Base-by-base conservation (phyloP, 35 echinoderm and acorn worm genomes). In the Hemicentrotus pulcherrimus region DNA sequence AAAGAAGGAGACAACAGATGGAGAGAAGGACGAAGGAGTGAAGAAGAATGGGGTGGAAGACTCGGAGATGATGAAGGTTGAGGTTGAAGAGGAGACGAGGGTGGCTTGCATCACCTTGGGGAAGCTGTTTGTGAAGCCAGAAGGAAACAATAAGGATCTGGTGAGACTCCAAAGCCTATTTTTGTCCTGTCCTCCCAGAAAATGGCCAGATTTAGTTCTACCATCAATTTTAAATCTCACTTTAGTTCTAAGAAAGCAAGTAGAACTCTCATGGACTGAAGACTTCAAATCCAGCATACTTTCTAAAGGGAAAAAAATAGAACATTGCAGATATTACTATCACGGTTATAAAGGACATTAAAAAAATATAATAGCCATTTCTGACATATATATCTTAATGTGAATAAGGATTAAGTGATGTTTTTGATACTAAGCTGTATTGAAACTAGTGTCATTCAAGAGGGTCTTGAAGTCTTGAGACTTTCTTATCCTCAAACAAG, bases 61-160 rank as follows among this genome's bases (percentile, higher is more conserved):
- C 19, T 16, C 1, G 14, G 46, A 85, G 94, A 32, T 9, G 32
- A 31, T 85, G 61, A 96, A 85, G 35, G 88, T 61, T 65, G 91
- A 92, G 30, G 19, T 97, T 31, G 60, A 85, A 89, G 65, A 55
- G n/a, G 96, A 97, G 86, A 24, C 95, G 95, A 52, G 46, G 60
- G 94, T 85, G 50, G 96, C 96, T 6, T 95, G 91, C 32, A 47
- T 48, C 31, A 70, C 52, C 30, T 85, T 97, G 78, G 96, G 92
- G 85, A 97, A 97, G 65, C 95, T 95, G 31, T n/a, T 97, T 24
- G 95, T 95, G 94, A 95, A 95, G 88, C 95, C 88, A 24, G 96
- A 95, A 22, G 87, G 86, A 16, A 94, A 97, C 59, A 92, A 91
- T 46, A 95, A 95, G 35, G 96, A 97, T 16, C 46, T 95, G 94